Evolutionary conservation across 2,113 vertebrate species (phyloP), one percentile per base, ranked within the genome.

Genomic region (Mastomys coucha): DNA sequence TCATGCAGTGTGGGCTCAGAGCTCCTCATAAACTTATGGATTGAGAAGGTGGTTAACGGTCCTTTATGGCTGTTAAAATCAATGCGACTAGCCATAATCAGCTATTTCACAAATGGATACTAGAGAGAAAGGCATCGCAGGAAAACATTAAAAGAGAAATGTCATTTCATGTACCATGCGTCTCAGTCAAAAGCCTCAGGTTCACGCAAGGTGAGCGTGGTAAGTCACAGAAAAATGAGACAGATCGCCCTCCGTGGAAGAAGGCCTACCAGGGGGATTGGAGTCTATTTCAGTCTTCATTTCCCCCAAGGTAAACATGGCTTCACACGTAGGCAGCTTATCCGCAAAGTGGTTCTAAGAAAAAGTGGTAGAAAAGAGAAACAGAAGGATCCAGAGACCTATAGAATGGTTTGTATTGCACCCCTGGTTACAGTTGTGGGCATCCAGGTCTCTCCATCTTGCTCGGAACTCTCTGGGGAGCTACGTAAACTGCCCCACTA

Each of bases 171-270:
- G 69, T 53, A 90, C 72, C 42, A 85, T 90, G 73, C 82, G 33
- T 88, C 75, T 78, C 82, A 36, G 20, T 51, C 56, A 88, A 36
- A 90, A 76, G 10, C 95, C 39, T 24, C 22, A 20, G 39, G 17
- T 78, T 77, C 58, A 67, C 8, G 17, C 56, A 36, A 13, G 2
- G 42, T 33, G 17, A 63, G 0, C 45, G 22, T 75, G 87, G 86
- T 60, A 28, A 84, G 49, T 96, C 88, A 96, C 45, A 45, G 76
- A 58, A 33, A 45, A 96, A 67, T 67, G 82, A 86, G 45, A 70
- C 80, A 49, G 85, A 60, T 60, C n/a, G 81, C 28, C 51, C 13
- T 82, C 81, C 53, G 4, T 20, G 4, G 12, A 65, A 70, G 80
- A 90, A 90, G 7, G 39, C 33, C 28, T 24, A 58, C 33, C 51